These are phyloP conservation scores for Drosophila ezoana DNA, from an alignment of 2,888 invertebrate species.

Conservation along the genomic window DNA sequence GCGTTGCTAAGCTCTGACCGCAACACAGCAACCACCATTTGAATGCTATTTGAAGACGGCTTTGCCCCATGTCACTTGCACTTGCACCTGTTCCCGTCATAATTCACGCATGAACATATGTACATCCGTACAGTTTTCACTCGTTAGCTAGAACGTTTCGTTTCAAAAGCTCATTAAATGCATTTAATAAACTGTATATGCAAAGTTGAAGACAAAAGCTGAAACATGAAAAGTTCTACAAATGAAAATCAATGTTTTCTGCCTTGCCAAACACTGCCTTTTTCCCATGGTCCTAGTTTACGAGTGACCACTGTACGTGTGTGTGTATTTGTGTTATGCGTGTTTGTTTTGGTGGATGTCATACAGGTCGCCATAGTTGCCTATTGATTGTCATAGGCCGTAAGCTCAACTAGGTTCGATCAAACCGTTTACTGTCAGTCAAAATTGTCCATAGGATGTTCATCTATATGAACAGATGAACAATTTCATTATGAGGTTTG, in stretches of 20 bases:
- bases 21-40: conserved; percentile 32
- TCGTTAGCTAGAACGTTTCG: neutral
- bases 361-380: conserved; percentile 38
- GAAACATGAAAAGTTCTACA: no score
- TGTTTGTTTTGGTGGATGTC: conserved; percentile 4
- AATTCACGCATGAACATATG: conserved; percentile 12
- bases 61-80: conserved; percentile 25
- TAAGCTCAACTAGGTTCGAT: conserved; percentile 9
- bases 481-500: no score
- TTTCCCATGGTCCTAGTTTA: neutral
- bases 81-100: conserved; percentile 37
- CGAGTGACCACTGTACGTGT: neutral
- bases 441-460: conserved; percentile 5
- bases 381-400: conserved; percentile 53
- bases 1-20: conserved; percentile 18
- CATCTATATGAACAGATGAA: no score
- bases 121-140: neutral
- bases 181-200: no score
- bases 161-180: no score
- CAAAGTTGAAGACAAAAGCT: no score
- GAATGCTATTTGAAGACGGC: conserved; percentile 4
- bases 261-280: no score
- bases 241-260: no score
- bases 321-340: neutral
- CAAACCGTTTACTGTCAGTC: conserved; percentile 21